phyloP scores from a whole-genome alignment of 2,888 invertebrate species.

The Drosophila percnosoma region DNA sequence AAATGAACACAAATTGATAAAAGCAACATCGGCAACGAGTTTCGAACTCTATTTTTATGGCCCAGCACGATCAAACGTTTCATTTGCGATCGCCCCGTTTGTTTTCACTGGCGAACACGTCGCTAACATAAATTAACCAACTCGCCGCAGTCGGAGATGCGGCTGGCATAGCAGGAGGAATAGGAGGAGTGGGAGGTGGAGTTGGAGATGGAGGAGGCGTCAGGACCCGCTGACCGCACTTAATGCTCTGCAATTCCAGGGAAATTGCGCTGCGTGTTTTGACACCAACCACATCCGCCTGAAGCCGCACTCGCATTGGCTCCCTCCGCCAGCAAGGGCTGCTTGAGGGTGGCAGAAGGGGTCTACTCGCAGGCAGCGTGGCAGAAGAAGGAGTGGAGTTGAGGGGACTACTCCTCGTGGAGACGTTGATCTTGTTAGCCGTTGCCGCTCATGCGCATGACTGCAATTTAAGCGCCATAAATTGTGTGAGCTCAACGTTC shows the following conservation, averaged over 20 bases:
- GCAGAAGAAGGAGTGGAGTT: not conserved
- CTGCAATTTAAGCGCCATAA: constrained; percentile 80
- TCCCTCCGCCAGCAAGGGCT: constrained; percentile 10
- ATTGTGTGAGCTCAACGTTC: constrained; percentile 57
- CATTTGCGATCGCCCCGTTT: constrained; percentile 44
- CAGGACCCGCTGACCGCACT: constrained; percentile 45
- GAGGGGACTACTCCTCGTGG: constrained; percentile 2
- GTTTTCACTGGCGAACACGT: constrained; percentile 72
- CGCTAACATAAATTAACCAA: constrained; percentile 70
- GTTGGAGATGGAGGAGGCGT: not conserved
- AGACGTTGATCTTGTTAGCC: constrained; percentile 64
- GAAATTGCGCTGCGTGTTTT: constrained; percentile 69
- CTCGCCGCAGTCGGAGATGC: constrained; percentile 14
- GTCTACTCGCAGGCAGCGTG: not conserved
- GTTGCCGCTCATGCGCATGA: constrained; percentile 73
- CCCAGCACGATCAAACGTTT: constrained; percentile 53
- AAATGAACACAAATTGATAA: constrained; percentile 77
- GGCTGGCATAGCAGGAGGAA: not conserved
- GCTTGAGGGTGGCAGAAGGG: constrained; percentile 1
- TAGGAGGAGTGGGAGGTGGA: not conserved
- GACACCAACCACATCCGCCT: constrained; percentile 75
- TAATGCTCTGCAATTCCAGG: constrained; percentile 52
- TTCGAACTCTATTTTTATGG: constrained; percentile 67
- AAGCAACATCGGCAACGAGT: constrained; percentile 44
- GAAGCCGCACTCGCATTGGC: constrained; percentile 61